Evolutionary conservation across 92 coral and sea anemone species (phyloP).

Genomic region (Diadumene lineata): DNA sequence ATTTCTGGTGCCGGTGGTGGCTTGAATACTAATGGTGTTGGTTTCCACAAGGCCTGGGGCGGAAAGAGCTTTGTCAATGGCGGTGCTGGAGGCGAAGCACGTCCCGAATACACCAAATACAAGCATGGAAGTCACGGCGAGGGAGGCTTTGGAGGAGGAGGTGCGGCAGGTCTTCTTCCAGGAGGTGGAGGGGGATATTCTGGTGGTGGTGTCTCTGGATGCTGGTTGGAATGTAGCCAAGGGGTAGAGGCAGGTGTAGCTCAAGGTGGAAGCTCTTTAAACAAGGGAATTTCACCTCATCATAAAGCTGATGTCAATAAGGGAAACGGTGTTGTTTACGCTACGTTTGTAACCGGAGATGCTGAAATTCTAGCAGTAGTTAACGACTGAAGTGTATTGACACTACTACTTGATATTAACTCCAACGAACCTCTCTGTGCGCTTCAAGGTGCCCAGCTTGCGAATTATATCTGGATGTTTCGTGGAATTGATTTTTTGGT

Average conservation of each 20-base stretch:
- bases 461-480: too few relatives aligned
- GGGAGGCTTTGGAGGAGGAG: constrained; percentile 99
- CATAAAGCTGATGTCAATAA: constrained; percentile 55
- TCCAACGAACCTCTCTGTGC: too few relatives aligned
- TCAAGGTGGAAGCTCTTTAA: constrained; percentile 84
- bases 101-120: constrained; percentile 36
- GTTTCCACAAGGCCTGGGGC: constrained; percentile 73
- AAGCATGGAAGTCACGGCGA: constrained; percentile 65
- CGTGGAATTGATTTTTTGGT: too few relatives aligned
- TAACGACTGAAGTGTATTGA: constrained; percentile 3
- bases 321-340: constrained; percentile 76
- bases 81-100: constrained; percentile 82
- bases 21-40: constrained; percentile 67
- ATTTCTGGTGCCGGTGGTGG: constrained; percentile 99
- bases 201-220: constrained; percentile 91
- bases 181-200: constrained; percentile 98
- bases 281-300: constrained; percentile 63
- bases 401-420: too few relatives aligned
- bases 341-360: constrained; percentile 65
- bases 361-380: not conserved
- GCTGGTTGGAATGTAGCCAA: constrained; percentile 65
- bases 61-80: constrained; percentile 82
- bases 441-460: too few relatives aligned
- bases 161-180: constrained; percentile 91
- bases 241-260: constrained; percentile 74